Base-by-base conservation (phyloP, 1,140 invertebrate genomes). In the Drosophila kanapiae region DNA sequence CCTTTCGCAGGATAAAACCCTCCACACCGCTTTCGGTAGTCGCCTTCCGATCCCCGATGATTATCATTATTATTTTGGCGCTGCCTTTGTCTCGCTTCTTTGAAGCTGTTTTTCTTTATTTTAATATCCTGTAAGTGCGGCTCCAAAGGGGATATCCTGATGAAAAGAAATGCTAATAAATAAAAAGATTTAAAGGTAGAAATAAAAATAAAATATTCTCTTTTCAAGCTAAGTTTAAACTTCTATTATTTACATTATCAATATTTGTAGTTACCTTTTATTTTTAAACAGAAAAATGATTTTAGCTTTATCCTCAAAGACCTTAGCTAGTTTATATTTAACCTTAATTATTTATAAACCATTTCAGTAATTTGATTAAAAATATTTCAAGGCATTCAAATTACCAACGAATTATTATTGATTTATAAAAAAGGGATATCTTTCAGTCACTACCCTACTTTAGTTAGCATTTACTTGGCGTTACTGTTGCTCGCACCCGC, bases 61-160 rank as follows among this genome's bases (percentile, higher is more conserved):
- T 81, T 49, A 65, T 78, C 75, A 80, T 84, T 83, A 86, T 86
- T 68, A 82, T 85, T 86, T 82, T 79, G 78, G 78, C 58, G 72
- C 75, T 62, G 57, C 51, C 78, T 72, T 76, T 81, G 75, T 76
- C 75, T 67, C 48, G 16, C 8, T 43, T 27, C 29, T 8, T 38
- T 35, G 60, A 49, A 35, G 65, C 14, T 67, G n/a, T 4, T 48
- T 35, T 56, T 16, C 10, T 33, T 18, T 37, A 18, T 6, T 18
- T 53, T 48, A 13, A 8, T 67, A 69, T 38, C 65, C 61, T 43
- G 37, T 29, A 65, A 23, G 14, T 9, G 16, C 0, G 7, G 1
- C 4, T 1, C 7, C 0, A 4, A 13, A 5, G 23, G 60, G 33
- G 10, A 23, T 56, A 13, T 11, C 14, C 18, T 3, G 6, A 6